These are phyloP conservation scores for Pseudomyrmex concolor DNA, from an alignment of 1,140 invertebrate genomes.

Conservation along the genomic window DNA sequence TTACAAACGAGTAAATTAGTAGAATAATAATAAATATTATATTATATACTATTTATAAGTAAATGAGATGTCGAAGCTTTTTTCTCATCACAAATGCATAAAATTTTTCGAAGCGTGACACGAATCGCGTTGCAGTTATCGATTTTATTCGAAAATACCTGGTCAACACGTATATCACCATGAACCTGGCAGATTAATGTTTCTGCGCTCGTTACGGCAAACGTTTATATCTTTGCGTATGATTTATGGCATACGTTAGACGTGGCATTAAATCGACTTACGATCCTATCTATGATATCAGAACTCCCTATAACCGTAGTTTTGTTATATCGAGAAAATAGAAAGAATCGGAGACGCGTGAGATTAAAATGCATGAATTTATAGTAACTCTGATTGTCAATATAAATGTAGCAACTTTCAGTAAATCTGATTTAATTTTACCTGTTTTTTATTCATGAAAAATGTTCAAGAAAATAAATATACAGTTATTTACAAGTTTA, in stretches of 20 bases:
- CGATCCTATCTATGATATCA: conserved; percentile 32
- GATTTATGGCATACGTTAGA: conserved; percentile 56
- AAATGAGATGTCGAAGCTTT: neutral
- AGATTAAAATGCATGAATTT: conserved; percentile 19
- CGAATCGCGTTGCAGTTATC: conserved; percentile 40
- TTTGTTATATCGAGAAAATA: neutral
- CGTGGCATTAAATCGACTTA: conserved; percentile 57
- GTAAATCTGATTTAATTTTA: neutral
- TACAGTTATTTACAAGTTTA: too few relatives aligned
- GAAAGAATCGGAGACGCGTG: conserved; percentile 1
- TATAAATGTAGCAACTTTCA: too few relatives aligned
- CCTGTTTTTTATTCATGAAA: neutral
- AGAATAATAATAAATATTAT: too few relatives aligned
- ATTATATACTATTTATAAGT: neutral
- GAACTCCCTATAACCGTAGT: neutral
- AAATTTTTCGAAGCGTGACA: conserved; percentile 29
- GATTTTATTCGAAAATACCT: conserved; percentile 60
- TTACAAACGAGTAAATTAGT: neutral
- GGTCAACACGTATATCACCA: conserved; percentile 52
- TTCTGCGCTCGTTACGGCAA: conserved; percentile 52
- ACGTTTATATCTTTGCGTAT: conserved; percentile 58
- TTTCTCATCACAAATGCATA: conserved; percentile 1
- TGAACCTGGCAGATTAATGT: conserved; percentile 62
- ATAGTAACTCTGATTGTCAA: neutral
- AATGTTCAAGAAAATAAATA: too few relatives aligned